Percentiles rank a stretch among this genome's conserved stretches.
Conservation (phyloP, 2,797 vertebrate genomes). For the Vespertilio murinus region DNA sequence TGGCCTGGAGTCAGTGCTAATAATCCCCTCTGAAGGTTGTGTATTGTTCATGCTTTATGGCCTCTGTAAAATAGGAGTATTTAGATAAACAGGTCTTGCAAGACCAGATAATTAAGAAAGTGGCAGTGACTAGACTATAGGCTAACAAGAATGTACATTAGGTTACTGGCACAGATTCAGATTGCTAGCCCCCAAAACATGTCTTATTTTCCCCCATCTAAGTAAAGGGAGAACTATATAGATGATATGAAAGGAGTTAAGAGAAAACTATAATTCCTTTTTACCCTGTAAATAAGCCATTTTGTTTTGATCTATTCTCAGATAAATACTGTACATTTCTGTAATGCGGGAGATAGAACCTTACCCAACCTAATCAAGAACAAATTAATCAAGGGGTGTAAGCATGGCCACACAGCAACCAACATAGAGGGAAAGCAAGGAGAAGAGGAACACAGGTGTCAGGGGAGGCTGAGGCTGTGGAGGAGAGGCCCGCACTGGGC, state of each 20-base stretch:
- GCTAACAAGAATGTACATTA: no score
- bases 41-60: no score
- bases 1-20: no score
- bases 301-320: neutral
- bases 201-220: no score
- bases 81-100: no score
- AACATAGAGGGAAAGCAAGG: neutral
- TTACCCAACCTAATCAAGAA: neutral
- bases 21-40: no score
- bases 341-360: neutral
- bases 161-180: no score
- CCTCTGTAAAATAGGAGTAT: no score
- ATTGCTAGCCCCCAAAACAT: no score
- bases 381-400: neutral
- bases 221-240: neutral
- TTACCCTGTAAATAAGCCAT: neutral
- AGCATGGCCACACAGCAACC: neutral
- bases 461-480: rapidly evolving
- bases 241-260: neutral
- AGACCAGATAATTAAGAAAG: no score
- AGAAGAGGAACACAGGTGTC: neutral
- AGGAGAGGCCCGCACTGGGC: neutral
- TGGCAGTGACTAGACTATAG: no score
- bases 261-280: neutral
- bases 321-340: neutral